Base-by-base conservation (phyloP, 1,140 invertebrate species). In the Phymastichus coffea region DNA sequence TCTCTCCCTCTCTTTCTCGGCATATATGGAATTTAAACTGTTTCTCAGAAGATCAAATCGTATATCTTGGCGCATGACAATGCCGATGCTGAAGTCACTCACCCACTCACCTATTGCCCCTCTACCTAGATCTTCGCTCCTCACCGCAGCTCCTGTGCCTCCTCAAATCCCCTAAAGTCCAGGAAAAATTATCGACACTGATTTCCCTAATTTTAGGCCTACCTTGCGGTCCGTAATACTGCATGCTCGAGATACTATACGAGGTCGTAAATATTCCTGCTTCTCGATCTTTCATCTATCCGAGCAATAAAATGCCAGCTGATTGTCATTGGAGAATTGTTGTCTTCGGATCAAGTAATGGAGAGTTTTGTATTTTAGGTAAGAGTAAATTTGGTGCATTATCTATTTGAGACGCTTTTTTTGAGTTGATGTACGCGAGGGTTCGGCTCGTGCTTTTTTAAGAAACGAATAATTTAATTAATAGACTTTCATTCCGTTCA, bases 21-120 rank as follows among this genome's bases (percentile, higher is more conserved):
- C 47, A 67, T 70, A n/a, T n/a, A 43, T 56, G 63, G 73, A 75
- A 76, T 76, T 75, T 76, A 77, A 80, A 78, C 75, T 77, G 70
- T 75, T 80, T 80, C 78, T 74, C 38, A 67, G 78, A 80, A 80
- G 70, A 64, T 56, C 35, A 60, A 71, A 71, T 74, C 78, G 70
- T 80, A 80, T 79, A 79, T 80, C 77, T 79, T 77, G 56, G 48
- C 60, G 65, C 66, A 69, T 65, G 75, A 78, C 76, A 78, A 76
- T 78, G 66, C 68, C 61, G 33, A 53, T 53, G 38, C 48, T 49
- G 61, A 63, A 74, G 71, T 76, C 71, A 77, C 63, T 75, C 73
- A 74, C 72, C 75, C 70, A 76, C 71, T 77, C 74, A 74, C 69
- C 72, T 71, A 70, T 66, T 66, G 64, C 66, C 67, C 56, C 64